Evolutionary conservation across 2,888 invertebrate species (phyloP), one percentile per base, ranked within the genome.

Genomic region (Heliconius aoede): DNA sequence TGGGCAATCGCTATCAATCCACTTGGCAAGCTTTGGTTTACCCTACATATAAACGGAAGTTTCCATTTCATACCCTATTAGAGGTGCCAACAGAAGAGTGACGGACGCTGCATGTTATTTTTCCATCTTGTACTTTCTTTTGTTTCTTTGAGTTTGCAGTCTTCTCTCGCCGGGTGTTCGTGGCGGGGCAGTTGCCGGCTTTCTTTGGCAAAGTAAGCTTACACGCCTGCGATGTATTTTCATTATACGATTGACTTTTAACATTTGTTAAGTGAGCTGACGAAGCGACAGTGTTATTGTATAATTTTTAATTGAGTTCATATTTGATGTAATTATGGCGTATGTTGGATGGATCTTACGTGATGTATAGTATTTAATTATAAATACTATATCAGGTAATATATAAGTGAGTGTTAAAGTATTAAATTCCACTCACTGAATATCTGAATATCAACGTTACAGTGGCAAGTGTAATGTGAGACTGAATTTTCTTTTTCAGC

Each of bases 181-280:
- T 9, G 75, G 82, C 82, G 80, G 64, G 28, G 28, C 58, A 26
- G 55, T 62, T 62, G 51, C 36, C 60, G 28, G 78, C 36, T 81
- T 78, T 85, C 85, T 81, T 73, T 62, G 81, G 80, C 75, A 87
- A 67, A 80, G 81, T 83, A 78, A 84, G 74, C 80, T 85, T 88
- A 85, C 89, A 89, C 73, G 87, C 88, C 85, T 92, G 86, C 84
- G 91, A 82, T 94, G 88, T 72, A 75, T 77, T 76, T 67, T 64
- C 13, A 76, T 74, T 67, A 67, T 71, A 30, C 64, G 32, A 46
- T 36, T 67, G 32, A 51, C 60, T 60, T 36, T 36, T 71, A 60
- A 24, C 71, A 36, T 32, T 72, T 36, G 32, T 30, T 71, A 58
- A 60, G 26, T 2, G 15, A 55, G 28, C 28, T 69, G 9, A 55